Base-by-base conservation (phyloP, 2,888 invertebrate species). In the Diarsia brunnea region DNA sequence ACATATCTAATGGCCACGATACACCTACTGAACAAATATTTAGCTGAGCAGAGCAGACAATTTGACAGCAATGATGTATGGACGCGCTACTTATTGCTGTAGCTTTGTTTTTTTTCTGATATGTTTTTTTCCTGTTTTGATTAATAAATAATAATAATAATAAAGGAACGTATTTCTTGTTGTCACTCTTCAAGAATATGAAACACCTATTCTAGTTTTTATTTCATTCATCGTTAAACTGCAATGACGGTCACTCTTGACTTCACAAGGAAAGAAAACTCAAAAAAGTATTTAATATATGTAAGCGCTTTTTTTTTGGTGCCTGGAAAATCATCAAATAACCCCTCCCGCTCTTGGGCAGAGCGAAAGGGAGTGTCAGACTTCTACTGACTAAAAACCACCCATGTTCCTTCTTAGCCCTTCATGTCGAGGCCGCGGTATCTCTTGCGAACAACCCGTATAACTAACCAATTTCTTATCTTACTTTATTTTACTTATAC, bases 51-150 rank as follows among this genome's bases (percentile, higher is more conserved):
- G n/a, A n/a, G n/a, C n/a, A 78, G 80, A 49, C 70, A 84, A 86
- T 88, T 87, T 88, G 87, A 87, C 87, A 88, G 87, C 75, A 78
- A 84, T 87, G 87, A 87, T 87, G 75, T 85, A 87, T 88, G 86
- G 77, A 63, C 69, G n/a, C 16, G 75, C 73, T 77, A 75, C 83
- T 75, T 81, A 86, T 78, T 82, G 76, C 73, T 75, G 73, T 84
- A 61, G 43, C 12, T 66, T 27, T 80, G 58, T 70, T 60, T 76
- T 80, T 84, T 55, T n/a, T 38, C 49, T 19, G 0, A 49, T 53
- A 47, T 19, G 63, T 47, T 61, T 78, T 76, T 64, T 60, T 81
- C 27, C 1, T 38, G 8, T 38, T 38, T 38, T 38, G 38, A 8
- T 5, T 38, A 8, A 49, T 69, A 31, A 78, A n/a, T n/a, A 69